These are phyloP conservation scores for Plodia interpunctella DNA, from an alignment of 1,140 invertebrate genomes.

Conservation along the genomic window DNA sequence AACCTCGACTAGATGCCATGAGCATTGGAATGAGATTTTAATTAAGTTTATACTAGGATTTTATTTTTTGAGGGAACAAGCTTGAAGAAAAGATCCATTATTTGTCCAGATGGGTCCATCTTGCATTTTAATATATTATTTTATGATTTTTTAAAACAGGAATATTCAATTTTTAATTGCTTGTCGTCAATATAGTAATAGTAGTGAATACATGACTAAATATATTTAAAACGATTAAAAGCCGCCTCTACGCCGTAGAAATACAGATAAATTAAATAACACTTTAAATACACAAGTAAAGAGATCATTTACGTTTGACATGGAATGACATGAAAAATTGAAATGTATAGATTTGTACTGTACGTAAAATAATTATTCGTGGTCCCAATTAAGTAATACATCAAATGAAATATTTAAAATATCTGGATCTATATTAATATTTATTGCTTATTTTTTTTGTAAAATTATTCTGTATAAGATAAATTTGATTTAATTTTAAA, in stretches of 20 bases:
- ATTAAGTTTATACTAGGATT: too few species aligned
- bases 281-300: slow-evolving; percentile 11
- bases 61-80: too few species aligned
- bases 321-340: slow-evolving; percentile 13
- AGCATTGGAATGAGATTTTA: too few species aligned
- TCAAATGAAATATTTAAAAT: slow-evolving; percentile 11
- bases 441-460: not conserved
- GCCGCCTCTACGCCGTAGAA: not conserved
- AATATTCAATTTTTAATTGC: not conserved
- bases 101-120: too few species aligned
- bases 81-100: too few species aligned
- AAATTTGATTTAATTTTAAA: too few species aligned
- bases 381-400: slow-evolving; percentile 3
- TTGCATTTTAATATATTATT: too few species aligned
- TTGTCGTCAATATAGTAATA: not conserved
- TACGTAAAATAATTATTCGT: slow-evolving; percentile 11
- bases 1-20: too few species aligned
- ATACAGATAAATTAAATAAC: slow-evolving; percentile 16
- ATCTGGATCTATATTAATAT: not conserved
- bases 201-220: not conserved
- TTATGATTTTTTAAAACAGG: too few species aligned
- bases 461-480: not conserved
- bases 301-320: slow-evolving; percentile 17
- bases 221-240: not conserved
- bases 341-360: slow-evolving; percentile 16